phyloP scores from a whole-genome alignment of 2,797 vertebrate species.

The Danionella dracula region DNA sequence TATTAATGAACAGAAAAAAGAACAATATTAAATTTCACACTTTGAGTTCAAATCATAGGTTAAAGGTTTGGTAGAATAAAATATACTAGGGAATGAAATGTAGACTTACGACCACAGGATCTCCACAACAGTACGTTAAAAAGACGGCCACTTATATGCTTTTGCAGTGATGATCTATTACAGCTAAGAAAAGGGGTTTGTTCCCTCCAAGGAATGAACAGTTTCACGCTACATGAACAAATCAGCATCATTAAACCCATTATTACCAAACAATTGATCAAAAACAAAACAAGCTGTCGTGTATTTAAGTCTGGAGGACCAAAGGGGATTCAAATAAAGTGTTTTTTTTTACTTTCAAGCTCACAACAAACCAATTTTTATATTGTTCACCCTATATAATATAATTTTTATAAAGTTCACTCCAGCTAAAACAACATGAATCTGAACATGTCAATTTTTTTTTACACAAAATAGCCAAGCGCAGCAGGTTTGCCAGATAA shows the following conservation, averaged over 20 bases:
- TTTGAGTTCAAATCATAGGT: no score
- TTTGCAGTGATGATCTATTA: background rate
- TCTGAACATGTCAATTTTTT: no score
- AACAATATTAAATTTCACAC: background rate
- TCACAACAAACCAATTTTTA: no score
- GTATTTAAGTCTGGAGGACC: background rate
- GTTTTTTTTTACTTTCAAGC: no score
- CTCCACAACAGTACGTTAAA: background rate
- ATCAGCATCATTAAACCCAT: constrained; percentile 39
- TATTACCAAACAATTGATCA: constrained; percentile 11
- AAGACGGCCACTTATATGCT: constrained; percentile 16
- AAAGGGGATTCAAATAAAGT: no score
- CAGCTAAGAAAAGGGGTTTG: background rate
- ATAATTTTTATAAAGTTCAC: no score
- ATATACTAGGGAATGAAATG: no score
- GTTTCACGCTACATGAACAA: constrained; percentile 39
- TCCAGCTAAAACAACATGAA: no score
- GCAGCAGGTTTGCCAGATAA: no score
- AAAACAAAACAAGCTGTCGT: background rate
- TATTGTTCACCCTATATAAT: no score
- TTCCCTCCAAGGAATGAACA: constrained; percentile 47
- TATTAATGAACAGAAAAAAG: background rate
- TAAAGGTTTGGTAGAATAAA: no score
- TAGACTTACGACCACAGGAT: constrained; percentile 26
- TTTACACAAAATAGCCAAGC: no score